Evolutionary conservation across 2,797 vertebrate species (phyloP).

Genomic region (Leucoraja ocellata): DNA sequence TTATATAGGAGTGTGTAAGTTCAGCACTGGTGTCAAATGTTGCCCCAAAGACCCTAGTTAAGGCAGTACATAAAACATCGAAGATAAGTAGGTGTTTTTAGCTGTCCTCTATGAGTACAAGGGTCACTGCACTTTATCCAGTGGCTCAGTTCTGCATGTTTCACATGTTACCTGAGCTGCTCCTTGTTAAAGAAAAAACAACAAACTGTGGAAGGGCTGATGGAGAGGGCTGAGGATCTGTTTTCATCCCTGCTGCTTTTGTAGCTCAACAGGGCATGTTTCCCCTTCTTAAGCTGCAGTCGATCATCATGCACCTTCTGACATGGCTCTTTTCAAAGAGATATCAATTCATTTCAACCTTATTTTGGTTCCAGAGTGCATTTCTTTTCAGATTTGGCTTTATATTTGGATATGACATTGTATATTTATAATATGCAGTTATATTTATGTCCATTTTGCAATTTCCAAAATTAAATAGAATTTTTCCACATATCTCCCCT

Average conservation of each 20-base stretch:
- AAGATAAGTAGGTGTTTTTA: slow-evolving; percentile 36
- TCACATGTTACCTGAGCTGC: slow-evolving; percentile 35
- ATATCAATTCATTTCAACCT: background rate
- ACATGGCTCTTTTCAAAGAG: background rate
- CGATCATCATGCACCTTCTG: background rate
- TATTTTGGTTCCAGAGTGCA: background rate
- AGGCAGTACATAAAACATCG: slow-evolving; percentile 27
- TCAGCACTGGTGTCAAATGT: slow-evolving; percentile 12
- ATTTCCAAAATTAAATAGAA: no score
- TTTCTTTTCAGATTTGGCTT: background rate
- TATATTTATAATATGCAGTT: background rate
- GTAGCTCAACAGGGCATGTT: background rate
- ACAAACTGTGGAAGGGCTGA: slow-evolving; percentile 31
- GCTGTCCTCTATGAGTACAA: slow-evolving; percentile 34
- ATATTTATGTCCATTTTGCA: background rate
- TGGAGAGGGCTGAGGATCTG: slow-evolving; percentile 31
- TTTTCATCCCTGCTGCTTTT: slow-evolving; percentile 27
- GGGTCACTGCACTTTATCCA: slow-evolving; percentile 36
- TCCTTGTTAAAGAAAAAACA: slow-evolving; percentile 37
- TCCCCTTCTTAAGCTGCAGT: background rate
- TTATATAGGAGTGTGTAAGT: slow-evolving; percentile 24
- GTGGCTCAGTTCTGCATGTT: slow-evolving; percentile 37
- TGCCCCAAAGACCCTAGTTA: slow-evolving; percentile 22
- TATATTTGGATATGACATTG: background rate
- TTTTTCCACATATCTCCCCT: no score